Conservation (phyloP, 2,113 vertebrate genomes). For the Tupaia chinensis region DNA sequence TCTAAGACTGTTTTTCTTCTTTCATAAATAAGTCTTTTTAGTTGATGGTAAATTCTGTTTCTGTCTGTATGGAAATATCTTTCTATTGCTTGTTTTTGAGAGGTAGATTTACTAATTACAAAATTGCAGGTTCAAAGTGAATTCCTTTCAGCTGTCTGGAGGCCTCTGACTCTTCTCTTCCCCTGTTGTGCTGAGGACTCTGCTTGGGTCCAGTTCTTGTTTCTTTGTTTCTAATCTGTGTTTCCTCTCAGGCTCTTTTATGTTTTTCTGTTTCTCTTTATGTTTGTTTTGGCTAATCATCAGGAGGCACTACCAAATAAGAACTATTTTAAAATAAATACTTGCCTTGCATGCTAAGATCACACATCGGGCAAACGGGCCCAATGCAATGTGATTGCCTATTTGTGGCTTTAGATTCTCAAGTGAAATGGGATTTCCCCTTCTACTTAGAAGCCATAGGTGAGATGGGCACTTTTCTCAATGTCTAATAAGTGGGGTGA, state of each 20-base stretch:
- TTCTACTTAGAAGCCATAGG: not conserved
- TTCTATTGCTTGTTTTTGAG: not conserved
- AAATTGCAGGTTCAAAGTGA: not conserved
- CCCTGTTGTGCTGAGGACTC: not conserved
- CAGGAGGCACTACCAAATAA: slow-evolving; percentile 49
- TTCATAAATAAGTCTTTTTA: not conserved
- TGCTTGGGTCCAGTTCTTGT: not conserved
- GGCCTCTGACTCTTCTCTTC: not conserved
- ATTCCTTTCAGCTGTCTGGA: not conserved
- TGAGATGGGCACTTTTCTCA: not conserved
- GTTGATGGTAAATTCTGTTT: not conserved
- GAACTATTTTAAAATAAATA: slow-evolving; percentile 31
- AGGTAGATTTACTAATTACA: not conserved
- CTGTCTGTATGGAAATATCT: not conserved
- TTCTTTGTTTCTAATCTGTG: slow-evolving; percentile 52
- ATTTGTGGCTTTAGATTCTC: not conserved
- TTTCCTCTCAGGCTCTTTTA: slow-evolving; percentile 49
- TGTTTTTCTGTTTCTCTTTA: slow-evolving; percentile 50
- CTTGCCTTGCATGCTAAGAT: not conserved
- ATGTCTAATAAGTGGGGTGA: not conserved
- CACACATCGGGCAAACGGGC: not conserved
- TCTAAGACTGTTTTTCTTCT: not conserved
- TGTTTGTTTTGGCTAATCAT: slow-evolving; percentile 63
- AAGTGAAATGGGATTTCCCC: not conserved
- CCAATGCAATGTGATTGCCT: not conserved